Evolutionary conservation across 2,797 vertebrate genomes (phyloP), one percentile per base, ranked within the genome.

Genomic region (Gallirallus australis): DNA sequence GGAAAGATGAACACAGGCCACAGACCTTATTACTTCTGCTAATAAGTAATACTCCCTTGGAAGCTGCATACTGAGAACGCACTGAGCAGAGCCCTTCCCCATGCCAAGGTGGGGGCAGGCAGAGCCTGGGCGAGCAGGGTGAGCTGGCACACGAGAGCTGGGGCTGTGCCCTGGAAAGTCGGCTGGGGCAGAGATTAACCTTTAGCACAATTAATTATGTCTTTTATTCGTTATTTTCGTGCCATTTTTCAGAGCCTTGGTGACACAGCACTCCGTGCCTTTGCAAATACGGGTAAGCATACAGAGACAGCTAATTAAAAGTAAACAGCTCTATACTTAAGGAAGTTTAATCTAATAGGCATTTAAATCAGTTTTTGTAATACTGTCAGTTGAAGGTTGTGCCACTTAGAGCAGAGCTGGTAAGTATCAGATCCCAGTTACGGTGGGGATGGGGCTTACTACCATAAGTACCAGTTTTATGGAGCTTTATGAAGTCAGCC

Each of bases 231-330:
- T 83, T 65, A 66, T 39, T 93, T 33, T 53, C 63, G 15, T 7
- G 20, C 20, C 59, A 17, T 75, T 92, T 79, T 77, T 50, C 57
- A 35, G 30, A 76, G 56, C 20, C 82, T 52, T 28, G 35, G 17
- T 40, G 90, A 86, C 93, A 27, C 59, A 14, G 66, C 53, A 28
- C 64, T 70, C 42, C 7, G 39, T 56, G 57, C n/a, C 71, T 91
- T 53, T 54, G 75, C 80, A 90, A 83, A 39, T 10, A 82, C 2
- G 23, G 37, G 53, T 30, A 90, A 69, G 78, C 68, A 73, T 5
- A 28, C 23, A 68, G 70, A 80, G 37, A 28, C 7, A 42, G 61
- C 66, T 94, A 90, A 96, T 96, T 89, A 95, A 97, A 96, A 94
- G 86, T 14, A 90, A 96, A 95, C 73, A 92, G 18, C 60, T 86